Conservation (phyloP, 2,888 invertebrate genomes). For the Ophion costatus region DNA sequence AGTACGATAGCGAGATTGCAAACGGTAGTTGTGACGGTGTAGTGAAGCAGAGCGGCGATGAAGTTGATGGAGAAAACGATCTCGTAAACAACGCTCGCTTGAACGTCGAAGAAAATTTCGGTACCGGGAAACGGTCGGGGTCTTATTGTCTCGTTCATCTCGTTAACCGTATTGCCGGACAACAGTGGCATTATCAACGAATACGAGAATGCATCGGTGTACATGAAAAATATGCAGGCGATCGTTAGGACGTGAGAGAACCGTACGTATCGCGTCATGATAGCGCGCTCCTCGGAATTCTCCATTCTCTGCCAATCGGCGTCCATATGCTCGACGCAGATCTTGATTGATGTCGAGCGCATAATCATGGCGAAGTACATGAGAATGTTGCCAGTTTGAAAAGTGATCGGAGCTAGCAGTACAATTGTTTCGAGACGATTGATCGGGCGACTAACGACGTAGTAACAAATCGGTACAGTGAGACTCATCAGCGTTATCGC, state of each 20-base stretch:
- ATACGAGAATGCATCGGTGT: slow-evolving; percentile 69
- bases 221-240: slow-evolving; percentile 73
- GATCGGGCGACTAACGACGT: slow-evolving; percentile 1
- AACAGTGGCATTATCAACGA: slow-evolving; percentile 41
- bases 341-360: slow-evolving; percentile 25
- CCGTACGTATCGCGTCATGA: slow-evolving; percentile 55
- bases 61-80: slow-evolving; percentile 66
- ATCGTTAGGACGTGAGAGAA: slow-evolving; percentile 61
- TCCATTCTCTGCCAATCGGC: slow-evolving; percentile 63
- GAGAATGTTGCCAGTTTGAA: slow-evolving; percentile 23
- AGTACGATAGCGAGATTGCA: slow-evolving; percentile 57
- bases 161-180: slow-evolving; percentile 41
- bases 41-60: slow-evolving; percentile 55
- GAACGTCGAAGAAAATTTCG: slow-evolving; percentile 66
- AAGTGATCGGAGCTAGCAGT: slow-evolving; percentile 51
- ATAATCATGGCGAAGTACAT: slow-evolving; percentile 47
- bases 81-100: slow-evolving; percentile 66
- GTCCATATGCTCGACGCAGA: slow-evolving; percentile 60
- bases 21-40: slow-evolving; percentile 66
- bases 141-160: slow-evolving; percentile 69
- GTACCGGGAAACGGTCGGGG: slow-evolving; percentile 73
- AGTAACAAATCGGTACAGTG: not conserved
- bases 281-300: slow-evolving; percentile 52
- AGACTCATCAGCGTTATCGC: not conserved
- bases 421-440: slow-evolving; percentile 22